These are phyloP conservation scores for Trididemnum nubilum DNA, from an alignment of 23 tunicate genomes.

Conservation along the genomic window DNA sequence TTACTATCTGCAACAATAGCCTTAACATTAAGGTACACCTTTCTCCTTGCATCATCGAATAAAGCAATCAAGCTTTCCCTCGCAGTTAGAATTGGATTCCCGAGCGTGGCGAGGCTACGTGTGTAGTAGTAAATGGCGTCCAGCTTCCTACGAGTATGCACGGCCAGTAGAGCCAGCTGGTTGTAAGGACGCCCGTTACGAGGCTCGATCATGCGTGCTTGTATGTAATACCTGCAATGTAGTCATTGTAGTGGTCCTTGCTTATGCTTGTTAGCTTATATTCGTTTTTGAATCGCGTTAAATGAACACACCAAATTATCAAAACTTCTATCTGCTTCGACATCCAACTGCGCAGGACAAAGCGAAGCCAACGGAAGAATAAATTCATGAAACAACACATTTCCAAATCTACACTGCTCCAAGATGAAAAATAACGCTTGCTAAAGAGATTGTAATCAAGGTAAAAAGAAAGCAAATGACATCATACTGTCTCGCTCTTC, in stretches of 20 bases:
- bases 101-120: constrained; percentile 63
- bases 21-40: no score
- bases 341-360: no score
- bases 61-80: constrained; percentile 81
- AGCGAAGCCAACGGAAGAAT: no score
- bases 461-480: no score
- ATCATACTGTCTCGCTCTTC: constrained; percentile 82
- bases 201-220: constrained; percentile 70
- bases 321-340: no score
- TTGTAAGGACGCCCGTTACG: constrained; percentile 92
- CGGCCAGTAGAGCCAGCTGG: constrained; percentile 85
- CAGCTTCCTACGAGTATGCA: constrained; percentile 67
- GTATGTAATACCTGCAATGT: constrained; percentile 44
- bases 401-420: no score
- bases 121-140: constrained; percentile 89
- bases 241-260: no score
- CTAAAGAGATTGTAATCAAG: no score
- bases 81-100: constrained; percentile 73
- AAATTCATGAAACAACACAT: no score
- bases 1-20: neutral
- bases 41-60: constrained; percentile 71
- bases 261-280: neutral
- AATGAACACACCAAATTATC: neutral
- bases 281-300: neutral
- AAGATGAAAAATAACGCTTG: no score